Evolutionary conservation across 2,797 vertebrate genomes (phyloP).

Genomic region (Scolopax bukidnonensis): DNA sequence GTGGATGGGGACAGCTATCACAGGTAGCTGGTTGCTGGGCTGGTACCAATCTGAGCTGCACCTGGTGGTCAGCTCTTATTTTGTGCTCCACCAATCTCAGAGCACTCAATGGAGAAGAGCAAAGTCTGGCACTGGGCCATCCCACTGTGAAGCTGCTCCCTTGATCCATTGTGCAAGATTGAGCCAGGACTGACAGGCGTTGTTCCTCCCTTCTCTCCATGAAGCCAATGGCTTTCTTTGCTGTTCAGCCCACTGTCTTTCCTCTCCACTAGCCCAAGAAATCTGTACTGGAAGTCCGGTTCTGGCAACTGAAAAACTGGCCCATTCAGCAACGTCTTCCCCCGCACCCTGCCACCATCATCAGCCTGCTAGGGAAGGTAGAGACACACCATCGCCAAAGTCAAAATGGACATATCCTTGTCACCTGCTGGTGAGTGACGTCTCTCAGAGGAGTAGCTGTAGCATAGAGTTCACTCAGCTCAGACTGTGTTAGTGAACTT

Average conservation of each 20-base stretch:
- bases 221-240: not conserved
- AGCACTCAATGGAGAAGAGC: not conserved
- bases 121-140: not conserved
- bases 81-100: not conserved
- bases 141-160: not conserved
- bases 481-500: not conserved
- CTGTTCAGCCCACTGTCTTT: not conserved
- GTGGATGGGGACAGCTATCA: not conserved
- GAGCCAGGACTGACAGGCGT: not conserved
- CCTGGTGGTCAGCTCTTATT: not conserved
- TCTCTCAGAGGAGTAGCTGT: not conserved
- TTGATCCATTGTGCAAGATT: not conserved
- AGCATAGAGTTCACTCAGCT: not conserved
- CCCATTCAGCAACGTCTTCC: constrained; percentile 46
- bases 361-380: constrained; percentile 56
- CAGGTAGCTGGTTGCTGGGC: not conserved
- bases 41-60: not conserved
- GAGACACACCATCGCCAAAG: constrained; percentile 35
- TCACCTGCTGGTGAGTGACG: constrained; percentile 65
- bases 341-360: not conserved
- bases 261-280: constrained; percentile 10
- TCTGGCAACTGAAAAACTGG: constrained; percentile 69
- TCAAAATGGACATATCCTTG: not conserved
- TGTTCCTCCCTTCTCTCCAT: not conserved
- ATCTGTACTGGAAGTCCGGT: not conserved